A percentile compares a stretch with the other conserved stretches of the same genome.
These are phyloP conservation scores for Pao palembangensis DNA, from an alignment of 2,113 vertebrate species.

Conservation along the genomic window DNA sequence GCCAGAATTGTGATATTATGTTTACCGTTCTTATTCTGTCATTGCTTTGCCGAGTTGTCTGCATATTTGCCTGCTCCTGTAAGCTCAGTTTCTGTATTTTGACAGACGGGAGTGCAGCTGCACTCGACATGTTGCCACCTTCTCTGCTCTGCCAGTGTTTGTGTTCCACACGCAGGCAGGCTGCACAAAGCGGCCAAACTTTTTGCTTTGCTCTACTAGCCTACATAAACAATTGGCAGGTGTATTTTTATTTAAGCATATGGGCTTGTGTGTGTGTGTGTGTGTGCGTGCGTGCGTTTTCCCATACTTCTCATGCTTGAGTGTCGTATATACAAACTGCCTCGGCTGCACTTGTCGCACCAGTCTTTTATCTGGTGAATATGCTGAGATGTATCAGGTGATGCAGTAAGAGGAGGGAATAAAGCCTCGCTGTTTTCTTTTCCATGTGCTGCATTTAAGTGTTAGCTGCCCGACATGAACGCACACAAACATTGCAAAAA, in stretches of 20 bases:
- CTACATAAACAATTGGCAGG: conserved; percentile 23
- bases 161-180: conserved; percentile 29
- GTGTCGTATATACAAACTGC: too few species aligned
- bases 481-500: conserved; percentile 18
- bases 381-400: neutral
- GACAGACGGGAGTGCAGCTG: conserved; percentile 55
- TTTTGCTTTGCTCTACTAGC: conserved; percentile 26
- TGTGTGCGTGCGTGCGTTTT: neutral
- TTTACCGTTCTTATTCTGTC: conserved; percentile 2
- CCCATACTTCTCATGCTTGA: too few species aligned
- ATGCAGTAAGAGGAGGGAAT: neutral
- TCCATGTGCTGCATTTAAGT: too few species aligned
- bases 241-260: conserved; percentile 1
- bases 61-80: conserved; percentile 31
- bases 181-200: conserved; percentile 47
- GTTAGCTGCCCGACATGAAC: conserved; percentile 8
- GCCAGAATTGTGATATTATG: neutral
- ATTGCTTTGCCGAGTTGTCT: conserved; percentile 22
- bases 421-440: too few species aligned
- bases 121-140: conserved; percentile 45
- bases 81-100: conserved; percentile 40
- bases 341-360: too few species aligned
- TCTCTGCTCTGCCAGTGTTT: conserved; percentile 23
- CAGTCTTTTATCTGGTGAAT: conserved; percentile 31
- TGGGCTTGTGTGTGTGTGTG: neutral